Conservation (phyloP, 1,140 invertebrate genomes). For the Capitella teleta region DNA sequence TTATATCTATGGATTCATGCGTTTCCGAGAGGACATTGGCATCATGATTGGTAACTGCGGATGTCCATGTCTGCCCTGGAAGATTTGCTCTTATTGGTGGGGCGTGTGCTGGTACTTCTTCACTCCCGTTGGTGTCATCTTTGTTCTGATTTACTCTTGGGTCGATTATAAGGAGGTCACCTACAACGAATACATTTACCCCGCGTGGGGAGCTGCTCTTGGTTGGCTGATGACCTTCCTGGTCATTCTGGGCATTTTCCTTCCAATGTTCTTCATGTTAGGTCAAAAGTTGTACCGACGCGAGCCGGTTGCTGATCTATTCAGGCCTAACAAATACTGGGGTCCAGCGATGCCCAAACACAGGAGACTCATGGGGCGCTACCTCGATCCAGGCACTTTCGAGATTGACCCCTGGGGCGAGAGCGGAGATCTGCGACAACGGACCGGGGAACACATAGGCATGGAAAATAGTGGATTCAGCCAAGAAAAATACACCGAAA, state of each 20-base stretch:
- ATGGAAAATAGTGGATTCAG: too few relatives aligned
- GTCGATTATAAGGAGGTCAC: constrained; percentile 58
- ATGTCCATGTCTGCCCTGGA: background rate
- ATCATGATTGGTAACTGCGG: constrained; percentile 35
- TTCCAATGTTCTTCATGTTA: constrained; percentile 37
- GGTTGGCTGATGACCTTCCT: constrained; percentile 44
- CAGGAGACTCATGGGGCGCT: constrained; percentile 15
- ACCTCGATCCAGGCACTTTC: background rate
- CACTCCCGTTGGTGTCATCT: constrained; percentile 62
- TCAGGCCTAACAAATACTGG: constrained; percentile 23
- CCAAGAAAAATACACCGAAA: too few relatives aligned
- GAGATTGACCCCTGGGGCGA: background rate
- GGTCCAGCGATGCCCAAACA: constrained; percentile 29
- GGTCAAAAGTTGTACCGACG: constrained; percentile 21
- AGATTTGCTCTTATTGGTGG: background rate
- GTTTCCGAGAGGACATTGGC: constrained; percentile 40
- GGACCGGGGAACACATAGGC: too few relatives aligned
- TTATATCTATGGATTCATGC: constrained; percentile 55
- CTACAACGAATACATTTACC: constrained; percentile 42
- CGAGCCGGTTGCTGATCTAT: constrained; percentile 27
- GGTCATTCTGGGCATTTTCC: constrained; percentile 33
- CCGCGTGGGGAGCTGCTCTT: constrained; percentile 44
- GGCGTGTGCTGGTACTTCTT: constrained; percentile 61
- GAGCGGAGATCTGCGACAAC: too few relatives aligned
- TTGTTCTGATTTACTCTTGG: constrained; percentile 72